A percentile compares a stretch with the other conserved stretches of the same genome.
phyloP scores from a whole-genome alignment of 2,113 vertebrate species.

The Lipophrys pholis region DNA sequence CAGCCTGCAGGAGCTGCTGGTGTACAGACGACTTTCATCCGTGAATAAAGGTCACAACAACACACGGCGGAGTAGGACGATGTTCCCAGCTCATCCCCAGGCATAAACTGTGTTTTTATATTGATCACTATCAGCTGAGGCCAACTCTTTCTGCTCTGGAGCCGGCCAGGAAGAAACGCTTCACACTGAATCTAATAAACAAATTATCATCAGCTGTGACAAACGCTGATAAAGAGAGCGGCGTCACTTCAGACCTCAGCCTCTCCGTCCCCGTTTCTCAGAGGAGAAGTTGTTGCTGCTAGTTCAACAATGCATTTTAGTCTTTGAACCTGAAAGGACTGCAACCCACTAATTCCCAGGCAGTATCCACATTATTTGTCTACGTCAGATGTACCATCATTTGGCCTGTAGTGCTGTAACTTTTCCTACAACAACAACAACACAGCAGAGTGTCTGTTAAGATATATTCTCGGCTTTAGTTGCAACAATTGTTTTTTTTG shows the following conservation, averaged over 20 bases:
- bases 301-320: not conserved
- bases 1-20: conserved; percentile 43
- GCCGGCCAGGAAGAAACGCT: not conserved
- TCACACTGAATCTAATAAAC: not conserved
- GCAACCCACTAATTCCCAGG: not conserved
- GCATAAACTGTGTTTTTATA: not conserved
- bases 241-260: not conserved
- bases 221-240: no score
- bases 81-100: conserved; percentile 1
- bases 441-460: no score
- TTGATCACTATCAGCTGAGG: not conserved
- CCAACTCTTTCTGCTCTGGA: not conserved
- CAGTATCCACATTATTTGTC: no score
- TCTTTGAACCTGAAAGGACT: not conserved
- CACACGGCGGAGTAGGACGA: conserved; percentile 27
- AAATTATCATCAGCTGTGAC: not conserved
- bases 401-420: not conserved
- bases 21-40: conserved; percentile 43
- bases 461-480: no score
- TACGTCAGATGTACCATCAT: not conserved
- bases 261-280: not conserved
- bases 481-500: no score
- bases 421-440: no score
- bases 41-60: conserved; percentile 45
- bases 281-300: not conserved